phyloP scores from a whole-genome alignment of 2,888 invertebrate genomes.

The Chelonus formosanus region DNA sequence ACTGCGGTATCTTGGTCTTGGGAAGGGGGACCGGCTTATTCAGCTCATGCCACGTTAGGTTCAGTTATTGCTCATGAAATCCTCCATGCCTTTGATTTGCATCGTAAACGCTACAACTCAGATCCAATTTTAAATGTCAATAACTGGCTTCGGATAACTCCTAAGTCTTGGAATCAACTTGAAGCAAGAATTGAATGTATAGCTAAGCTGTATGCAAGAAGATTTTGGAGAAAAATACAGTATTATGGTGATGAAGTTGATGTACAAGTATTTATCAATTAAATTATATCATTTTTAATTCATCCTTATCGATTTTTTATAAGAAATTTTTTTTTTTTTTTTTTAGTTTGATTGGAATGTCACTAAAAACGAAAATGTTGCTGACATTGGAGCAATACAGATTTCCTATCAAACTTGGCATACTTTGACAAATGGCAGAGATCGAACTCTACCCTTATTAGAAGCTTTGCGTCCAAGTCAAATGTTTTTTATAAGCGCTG shows the following conservation, averaged over 20 bases:
- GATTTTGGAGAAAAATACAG: slow-evolving; percentile 64
- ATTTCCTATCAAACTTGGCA: slow-evolving; percentile 66
- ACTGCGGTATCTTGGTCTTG: slow-evolving; percentile 66
- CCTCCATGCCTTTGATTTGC: slow-evolving; percentile 66
- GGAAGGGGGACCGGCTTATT: slow-evolving; percentile 65
- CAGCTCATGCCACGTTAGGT: slow-evolving; percentile 66
- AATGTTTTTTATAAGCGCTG: slow-evolving; percentile 67
- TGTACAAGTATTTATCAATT: slow-evolving; percentile 60
- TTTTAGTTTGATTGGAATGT: slow-evolving; percentile 67
- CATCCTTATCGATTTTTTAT: neutral
- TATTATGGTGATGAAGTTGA: slow-evolving; percentile 65
- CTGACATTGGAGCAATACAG: slow-evolving; percentile 67
- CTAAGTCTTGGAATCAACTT: slow-evolving; percentile 62
- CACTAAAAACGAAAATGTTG: slow-evolving; percentile 68
- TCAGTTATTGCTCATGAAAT: slow-evolving; percentile 67
- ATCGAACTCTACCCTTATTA: slow-evolving; percentile 64
- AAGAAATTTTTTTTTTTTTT: slow-evolving; percentile 2
- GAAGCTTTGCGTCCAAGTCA: slow-evolving; percentile 64
- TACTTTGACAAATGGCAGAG: slow-evolving; percentile 55
- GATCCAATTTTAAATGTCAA: slow-evolving; percentile 57
- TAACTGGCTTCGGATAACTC: slow-evolving; percentile 62
- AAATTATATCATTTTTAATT: slow-evolving; percentile 1
- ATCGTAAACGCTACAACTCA: slow-evolving; percentile 55
- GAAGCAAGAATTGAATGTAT: slow-evolving; percentile 66
- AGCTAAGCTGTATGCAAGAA: slow-evolving; percentile 64